Conservation (phyloP, 1,140 invertebrate genomes). For the Callitettix versicolor region DNA sequence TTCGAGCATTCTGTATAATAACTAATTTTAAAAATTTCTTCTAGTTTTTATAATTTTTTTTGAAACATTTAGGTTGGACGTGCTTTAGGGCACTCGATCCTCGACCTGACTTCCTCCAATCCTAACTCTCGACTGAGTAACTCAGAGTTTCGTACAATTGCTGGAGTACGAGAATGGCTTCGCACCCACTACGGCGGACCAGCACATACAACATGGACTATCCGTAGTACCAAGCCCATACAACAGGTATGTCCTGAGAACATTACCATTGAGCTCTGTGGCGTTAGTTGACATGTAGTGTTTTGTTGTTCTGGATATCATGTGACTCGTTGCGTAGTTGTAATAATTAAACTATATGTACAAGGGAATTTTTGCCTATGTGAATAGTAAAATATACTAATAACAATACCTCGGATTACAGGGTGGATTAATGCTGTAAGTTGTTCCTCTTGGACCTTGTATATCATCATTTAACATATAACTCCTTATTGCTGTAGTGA, state of each 20-base stretch:
- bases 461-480: too few species aligned
- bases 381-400: too few species aligned
- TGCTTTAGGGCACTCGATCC: slow-evolving; percentile 65
- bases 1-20: too few species aligned
- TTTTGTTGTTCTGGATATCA: not conserved
- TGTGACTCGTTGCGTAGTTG: not conserved
- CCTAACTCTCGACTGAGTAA: slow-evolving; percentile 66
- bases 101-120: slow-evolving; percentile 70
- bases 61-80: slow-evolving; percentile 74
- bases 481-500: too few species aligned
- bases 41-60: too few species aligned
- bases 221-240: slow-evolving; percentile 1
- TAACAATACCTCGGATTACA: too few species aligned
- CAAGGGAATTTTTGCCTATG: too few species aligned
- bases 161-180: slow-evolving; percentile 58
- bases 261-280: not conserved
- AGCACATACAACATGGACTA: slow-evolving; percentile 2
- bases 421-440: too few species aligned
- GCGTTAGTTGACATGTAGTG: not conserved
- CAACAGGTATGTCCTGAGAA: not conserved
- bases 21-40: too few species aligned
- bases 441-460: too few species aligned
- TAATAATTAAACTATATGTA: not conserved
- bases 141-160: slow-evolving; percentile 64
- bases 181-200: slow-evolving; percentile 23